A percentile compares a stretch with the other conserved stretches of the same genome.
These are phyloP conservation scores for Orestias chungarensis DNA, from an alignment of 2,797 vertebrate genomes.

Conservation along the genomic window DNA sequence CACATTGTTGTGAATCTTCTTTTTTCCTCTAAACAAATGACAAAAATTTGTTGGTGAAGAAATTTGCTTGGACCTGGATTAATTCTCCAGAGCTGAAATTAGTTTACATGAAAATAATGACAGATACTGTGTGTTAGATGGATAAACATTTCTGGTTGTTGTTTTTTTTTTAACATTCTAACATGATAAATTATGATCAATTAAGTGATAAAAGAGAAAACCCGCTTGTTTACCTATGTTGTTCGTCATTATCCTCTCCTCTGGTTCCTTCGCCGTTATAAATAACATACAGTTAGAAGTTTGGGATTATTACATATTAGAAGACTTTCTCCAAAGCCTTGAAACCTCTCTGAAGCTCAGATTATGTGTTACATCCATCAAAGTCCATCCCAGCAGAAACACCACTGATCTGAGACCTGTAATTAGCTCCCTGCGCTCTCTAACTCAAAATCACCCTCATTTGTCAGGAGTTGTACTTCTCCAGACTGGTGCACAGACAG, in stretches of 20 bases:
- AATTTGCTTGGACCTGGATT: not conserved
- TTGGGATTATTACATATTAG: not conserved
- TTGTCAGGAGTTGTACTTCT: conserved; percentile 52
- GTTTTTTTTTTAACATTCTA: not conserved
- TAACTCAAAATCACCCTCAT: conserved; percentile 60
- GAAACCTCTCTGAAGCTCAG: conserved; percentile 40
- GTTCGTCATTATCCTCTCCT: not conserved
- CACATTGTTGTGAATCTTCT: not conserved
- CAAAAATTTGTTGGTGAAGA: not conserved
- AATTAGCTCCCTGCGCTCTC: conserved; percentile 63
- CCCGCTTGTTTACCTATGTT: not conserved
- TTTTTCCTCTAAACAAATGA: not conserved
- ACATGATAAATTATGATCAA: not conserved
- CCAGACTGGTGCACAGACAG: conserved; percentile 19
- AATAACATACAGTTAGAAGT: not conserved
- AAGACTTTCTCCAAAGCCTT: conserved; percentile 46
- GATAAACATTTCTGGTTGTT: not conserved
- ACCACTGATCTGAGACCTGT: conserved; percentile 67
- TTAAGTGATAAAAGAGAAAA: not conserved
- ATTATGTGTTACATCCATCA: conserved; percentile 41
- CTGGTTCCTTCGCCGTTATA: not conserved
- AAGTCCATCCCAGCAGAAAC: conserved; percentile 43
- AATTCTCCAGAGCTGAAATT: not conserved
- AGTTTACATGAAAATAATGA: not conserved
- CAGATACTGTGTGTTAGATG: not conserved